A percentile compares a stretch with the other conserved stretches of the same genome.
These are phyloP conservation scores for Nudaria mundana DNA, from an alignment of 2,888 invertebrate genomes.

Conservation along the genomic window DNA sequence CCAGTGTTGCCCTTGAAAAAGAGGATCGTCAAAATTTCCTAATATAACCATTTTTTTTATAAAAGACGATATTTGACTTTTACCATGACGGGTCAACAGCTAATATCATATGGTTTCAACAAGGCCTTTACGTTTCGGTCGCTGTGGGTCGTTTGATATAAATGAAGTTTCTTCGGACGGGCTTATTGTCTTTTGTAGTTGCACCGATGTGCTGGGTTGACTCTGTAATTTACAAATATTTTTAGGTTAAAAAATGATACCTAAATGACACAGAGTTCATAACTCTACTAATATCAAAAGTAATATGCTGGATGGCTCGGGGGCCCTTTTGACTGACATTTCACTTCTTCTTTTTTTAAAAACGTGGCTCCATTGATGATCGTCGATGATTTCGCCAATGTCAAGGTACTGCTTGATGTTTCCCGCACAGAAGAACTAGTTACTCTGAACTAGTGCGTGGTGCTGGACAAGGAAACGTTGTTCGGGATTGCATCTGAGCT, in stretches of 20 bases:
- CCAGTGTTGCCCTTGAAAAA: background rate
- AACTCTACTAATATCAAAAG: too few relatives aligned
- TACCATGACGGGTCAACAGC: slow-evolving; percentile 10
- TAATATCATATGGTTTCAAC: slow-evolving; percentile 84
- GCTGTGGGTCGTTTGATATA: slow-evolving; percentile 82
- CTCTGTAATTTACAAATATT: slow-evolving; percentile 37
- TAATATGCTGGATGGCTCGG: too few relatives aligned
- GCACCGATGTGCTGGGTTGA: slow-evolving; percentile 55
- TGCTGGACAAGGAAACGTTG: too few relatives aligned
- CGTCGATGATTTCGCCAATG: too few relatives aligned
- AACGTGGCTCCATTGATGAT: too few relatives aligned
- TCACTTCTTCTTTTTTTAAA: too few relatives aligned
- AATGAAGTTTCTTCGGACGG: slow-evolving; percentile 91
- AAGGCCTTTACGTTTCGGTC: slow-evolving; percentile 79
- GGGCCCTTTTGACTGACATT: too few relatives aligned
- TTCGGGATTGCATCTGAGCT: too few relatives aligned
- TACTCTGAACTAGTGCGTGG: too few relatives aligned
- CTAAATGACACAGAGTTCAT: too few relatives aligned
- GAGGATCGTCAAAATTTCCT: slow-evolving; percentile 1
- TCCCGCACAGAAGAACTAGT: too few relatives aligned
- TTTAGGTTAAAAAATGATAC: background rate
- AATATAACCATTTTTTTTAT: background rate
- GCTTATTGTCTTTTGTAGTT: slow-evolving; percentile 40
- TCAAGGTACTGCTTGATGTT: too few relatives aligned
- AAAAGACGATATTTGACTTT: background rate